Evolutionary conservation across 2,888 invertebrate genomes (phyloP), one percentile per base, ranked within the genome.

Genomic region (Enchytraeus crypticus): DNA sequence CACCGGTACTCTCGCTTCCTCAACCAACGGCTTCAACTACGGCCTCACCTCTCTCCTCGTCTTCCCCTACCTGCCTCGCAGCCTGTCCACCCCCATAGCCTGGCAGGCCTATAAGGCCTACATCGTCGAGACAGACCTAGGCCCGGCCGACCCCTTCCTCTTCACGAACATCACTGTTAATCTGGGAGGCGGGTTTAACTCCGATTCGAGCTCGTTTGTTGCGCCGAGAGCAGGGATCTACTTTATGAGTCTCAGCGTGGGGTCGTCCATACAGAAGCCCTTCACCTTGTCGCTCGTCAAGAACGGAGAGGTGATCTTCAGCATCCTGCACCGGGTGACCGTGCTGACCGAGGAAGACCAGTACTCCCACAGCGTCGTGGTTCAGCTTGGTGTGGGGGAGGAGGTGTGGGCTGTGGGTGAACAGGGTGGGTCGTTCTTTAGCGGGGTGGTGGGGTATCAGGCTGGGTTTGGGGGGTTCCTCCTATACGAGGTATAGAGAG

Each of bases 91-190:
- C 30, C 49, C 53, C 26, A 26, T 32, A 2, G 60, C 60, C 14
- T 62, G 62, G 62, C 54, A 26, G 23, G 32, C 55, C 2, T 55
- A 59, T 45, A 59, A 59, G 32, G 43, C 53, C 18, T 62, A 62
- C 49, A 53, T 21, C 32, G 43, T 55, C 5, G 55, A 54, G 21
- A 53, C 61, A 2, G n/a, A 5, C 8, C 21, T 11, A 30, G 58
- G 49, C n/a, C 32, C 59, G 2, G 18, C 53, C 14, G 59, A 62
- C 34, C 62, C 62, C 2, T 62, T 62, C 34, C 53, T 33, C 51
- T 60, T 63, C 57, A 49, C 55, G 38, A 49, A 26, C 26, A 21
- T 57, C 5, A 30, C 33, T 23, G 56, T 56, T 8, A 63, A 63
- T 47, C 45, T 27, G 2, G 29, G 38, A 34, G 29, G 27, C 38